Conservation (phyloP, 1,140 invertebrate genomes). For the Drosophila nebulosa region DNA sequence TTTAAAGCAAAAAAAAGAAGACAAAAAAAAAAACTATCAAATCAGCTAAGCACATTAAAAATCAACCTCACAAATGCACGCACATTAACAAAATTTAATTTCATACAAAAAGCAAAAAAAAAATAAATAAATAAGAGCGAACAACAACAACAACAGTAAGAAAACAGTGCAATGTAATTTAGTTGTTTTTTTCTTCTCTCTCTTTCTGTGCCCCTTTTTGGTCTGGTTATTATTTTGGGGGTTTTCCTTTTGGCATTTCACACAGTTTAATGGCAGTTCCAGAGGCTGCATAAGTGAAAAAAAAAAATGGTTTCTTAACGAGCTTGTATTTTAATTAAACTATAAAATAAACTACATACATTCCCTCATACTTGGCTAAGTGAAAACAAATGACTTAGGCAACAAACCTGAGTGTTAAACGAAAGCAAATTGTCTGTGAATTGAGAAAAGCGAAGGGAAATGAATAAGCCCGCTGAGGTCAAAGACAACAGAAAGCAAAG, state of each 20-base stretch:
- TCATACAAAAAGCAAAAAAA: conserved; percentile 4
- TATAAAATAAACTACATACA: conserved; percentile 45
- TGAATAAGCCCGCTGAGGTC: neutral
- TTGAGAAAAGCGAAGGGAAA: conserved; percentile 16
- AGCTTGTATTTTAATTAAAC: conserved; percentile 65
- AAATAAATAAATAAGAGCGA: conserved; percentile 6
- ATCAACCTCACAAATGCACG: conserved; percentile 44
- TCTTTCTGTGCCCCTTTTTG: neutral
- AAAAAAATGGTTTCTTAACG: conserved; percentile 43
- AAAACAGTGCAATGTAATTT: conserved; percentile 58
- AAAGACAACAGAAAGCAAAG: neutral
- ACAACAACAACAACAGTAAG: neutral
- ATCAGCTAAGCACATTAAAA: conserved; percentile 47
- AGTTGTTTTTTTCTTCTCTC: conserved; percentile 26
- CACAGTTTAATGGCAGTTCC: conserved; percentile 42
- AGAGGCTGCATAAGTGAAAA: conserved; percentile 9
- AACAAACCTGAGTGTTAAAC: conserved; percentile 56
- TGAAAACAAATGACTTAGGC: conserved; percentile 75
- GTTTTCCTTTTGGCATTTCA: conserved; percentile 42
- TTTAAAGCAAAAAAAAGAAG: too few species aligned
- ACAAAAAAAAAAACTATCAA: conserved; percentile 43
- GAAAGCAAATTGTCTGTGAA: conserved; percentile 42
- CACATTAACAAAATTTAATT: conserved; percentile 69
- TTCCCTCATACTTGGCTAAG: conserved; percentile 14
- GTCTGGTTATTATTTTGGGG: conserved; percentile 2